Base-by-base conservation (phyloP, 2,888 invertebrate species). In the Hemithea aestivaria region DNA sequence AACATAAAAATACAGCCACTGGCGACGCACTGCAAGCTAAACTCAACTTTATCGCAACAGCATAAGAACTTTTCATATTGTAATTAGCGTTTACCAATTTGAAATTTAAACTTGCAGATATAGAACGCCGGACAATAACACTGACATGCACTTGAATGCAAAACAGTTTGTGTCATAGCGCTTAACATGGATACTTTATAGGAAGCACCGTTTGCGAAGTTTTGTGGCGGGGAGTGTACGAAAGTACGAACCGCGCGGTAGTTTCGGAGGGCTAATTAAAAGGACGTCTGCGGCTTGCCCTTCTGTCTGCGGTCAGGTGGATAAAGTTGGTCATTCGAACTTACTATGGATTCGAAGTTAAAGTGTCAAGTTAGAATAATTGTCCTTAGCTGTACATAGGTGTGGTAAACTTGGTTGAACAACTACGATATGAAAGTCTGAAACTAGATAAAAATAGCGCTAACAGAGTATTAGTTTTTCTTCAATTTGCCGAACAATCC, bases 111-210 rank as follows among this genome's bases (percentile, higher is more conserved):
- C 11, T 48, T 7, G 50, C 8, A 31, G 20, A 31, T 40, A 37
- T 72, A 75, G 73, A 75, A 78, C 69, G 65, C 76, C 66, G 73
- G 68, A 82, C 78, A 80, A 82, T 81, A 80, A 75, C 68, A 65
- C 60, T 77, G 80, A 81, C 76, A 76, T 77, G 73, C 74, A 73
- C 64, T 75, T 76, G 73, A 78, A 84, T 82, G 78, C 79, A 77
- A 82, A 85, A 73, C 72, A 75, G 75, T 72, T 73, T 73, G 69
- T 78, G 75, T 74, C 79, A 79, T 70, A 69, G 65, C 65, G 66
- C 63, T 76, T 68, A 77, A 75, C 66, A 71, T 70, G 60, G 67
- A 58, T 62, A 62, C 63, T 69, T 73, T 77, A 72, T 75, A 81
- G 73, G 74, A 82, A 78, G 67, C 70, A 50, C 56, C 39, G 57